A percentile compares a stretch with the other conserved stretches of the same genome.
Evolutionary conservation across 1,140 invertebrate genomes (phyloP).

Genomic region (Drosophila setifemur): DNA sequence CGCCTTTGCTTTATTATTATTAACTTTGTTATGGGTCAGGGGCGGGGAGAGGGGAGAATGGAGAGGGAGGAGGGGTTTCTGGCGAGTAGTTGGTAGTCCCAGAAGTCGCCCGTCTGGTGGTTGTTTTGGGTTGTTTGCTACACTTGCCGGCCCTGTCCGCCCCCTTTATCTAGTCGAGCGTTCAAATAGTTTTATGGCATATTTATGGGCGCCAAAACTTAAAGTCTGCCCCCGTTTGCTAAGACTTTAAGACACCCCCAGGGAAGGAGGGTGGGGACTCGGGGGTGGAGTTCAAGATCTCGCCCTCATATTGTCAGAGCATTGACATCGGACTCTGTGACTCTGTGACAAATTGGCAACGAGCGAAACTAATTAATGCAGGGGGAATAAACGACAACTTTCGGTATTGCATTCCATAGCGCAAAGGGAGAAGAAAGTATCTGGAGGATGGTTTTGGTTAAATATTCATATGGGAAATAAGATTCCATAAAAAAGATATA

Average conservation of each 20-base stretch:
- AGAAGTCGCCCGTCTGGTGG: slow-evolving; percentile 46
- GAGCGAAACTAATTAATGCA: slow-evolving; percentile 71
- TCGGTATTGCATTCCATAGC: slow-evolving; percentile 40
- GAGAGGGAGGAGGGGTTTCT: background rate
- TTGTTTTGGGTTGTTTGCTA: slow-evolving; percentile 53
- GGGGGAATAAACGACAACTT: slow-evolving; percentile 22
- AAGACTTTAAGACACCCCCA: slow-evolving; percentile 68
- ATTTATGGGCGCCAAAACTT: slow-evolving; percentile 78
- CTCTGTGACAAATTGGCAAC: slow-evolving; percentile 66
- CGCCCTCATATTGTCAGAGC: slow-evolving; percentile 8
- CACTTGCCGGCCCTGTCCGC: slow-evolving; percentile 69
- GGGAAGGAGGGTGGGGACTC: background rate
- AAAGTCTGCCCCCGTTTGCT: slow-evolving; percentile 63
- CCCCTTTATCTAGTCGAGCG: slow-evolving; percentile 70
- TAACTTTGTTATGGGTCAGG: slow-evolving; percentile 72
- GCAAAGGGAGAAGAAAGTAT: background rate
- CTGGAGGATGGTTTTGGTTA: background rate
- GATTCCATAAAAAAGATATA: background rate
- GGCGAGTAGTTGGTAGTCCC: slow-evolving; percentile 43
- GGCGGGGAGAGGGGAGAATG: slow-evolving; percentile 7
- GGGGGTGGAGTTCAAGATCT: slow-evolving; percentile 10
- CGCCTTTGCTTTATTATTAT: slow-evolving; percentile 70
- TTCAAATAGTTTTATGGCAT: slow-evolving; percentile 78
- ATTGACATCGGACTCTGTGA: slow-evolving; percentile 56
- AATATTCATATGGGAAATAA: slow-evolving; percentile 20